Percentiles rank a stretch among this genome's conserved stretches.
Evolutionary conservation across 2,113 vertebrate species (phyloP).

Genomic region (Bubalus kerabau): DNA sequence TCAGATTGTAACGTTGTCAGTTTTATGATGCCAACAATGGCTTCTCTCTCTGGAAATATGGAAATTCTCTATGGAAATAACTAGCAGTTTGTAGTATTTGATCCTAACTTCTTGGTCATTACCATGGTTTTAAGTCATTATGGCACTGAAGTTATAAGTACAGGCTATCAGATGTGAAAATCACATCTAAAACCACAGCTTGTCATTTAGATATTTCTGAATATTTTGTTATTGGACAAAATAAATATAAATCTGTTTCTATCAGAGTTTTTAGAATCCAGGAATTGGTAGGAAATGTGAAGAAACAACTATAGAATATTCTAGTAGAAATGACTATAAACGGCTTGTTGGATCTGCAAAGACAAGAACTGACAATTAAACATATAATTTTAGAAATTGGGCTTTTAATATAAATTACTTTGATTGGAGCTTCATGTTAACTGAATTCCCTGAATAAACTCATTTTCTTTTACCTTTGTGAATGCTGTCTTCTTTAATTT

Average conservation of each 20-base stretch:
- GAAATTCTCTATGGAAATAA: background rate
- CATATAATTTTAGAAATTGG: conserved; percentile 10
- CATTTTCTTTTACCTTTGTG: conserved; percentile 40
- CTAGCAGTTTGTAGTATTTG: background rate
- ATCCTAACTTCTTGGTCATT: background rate
- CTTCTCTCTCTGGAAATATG: background rate
- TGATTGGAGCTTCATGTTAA: conserved; percentile 23
- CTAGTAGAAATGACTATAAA: background rate
- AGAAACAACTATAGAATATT: background rate
- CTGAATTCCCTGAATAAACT: background rate
- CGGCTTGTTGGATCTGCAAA: background rate
- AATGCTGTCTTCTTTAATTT: conserved; percentile 38
- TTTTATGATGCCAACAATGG: background rate
- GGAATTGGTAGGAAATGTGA: background rate
- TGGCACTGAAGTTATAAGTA: background rate
- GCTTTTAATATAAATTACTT: conserved; percentile 19
- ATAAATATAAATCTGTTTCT: background rate
- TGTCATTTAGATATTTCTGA: background rate
- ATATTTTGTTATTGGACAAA: background rate
- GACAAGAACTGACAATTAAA: background rate
- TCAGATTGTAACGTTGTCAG: background rate
- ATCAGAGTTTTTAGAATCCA: background rate
- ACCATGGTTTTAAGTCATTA: background rate
- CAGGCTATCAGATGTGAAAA: background rate
- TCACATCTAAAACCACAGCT: background rate